Conservation (phyloP, 92 coral and sea anemone genomes). For the Umimayanthus chanpuru region DNA sequence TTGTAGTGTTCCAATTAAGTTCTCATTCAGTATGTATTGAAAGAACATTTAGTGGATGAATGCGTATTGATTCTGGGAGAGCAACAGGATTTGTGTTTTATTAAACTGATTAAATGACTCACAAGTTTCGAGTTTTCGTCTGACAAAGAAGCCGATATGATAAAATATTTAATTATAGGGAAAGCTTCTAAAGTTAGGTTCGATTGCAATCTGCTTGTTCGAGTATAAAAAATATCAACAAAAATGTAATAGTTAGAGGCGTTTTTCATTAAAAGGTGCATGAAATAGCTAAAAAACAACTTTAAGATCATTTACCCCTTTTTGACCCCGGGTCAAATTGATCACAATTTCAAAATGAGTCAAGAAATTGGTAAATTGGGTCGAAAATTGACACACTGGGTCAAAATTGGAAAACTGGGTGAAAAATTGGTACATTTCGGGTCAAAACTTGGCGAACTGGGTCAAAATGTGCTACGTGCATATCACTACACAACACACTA, state of each 20-base stretch:
- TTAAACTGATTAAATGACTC: too few species aligned
- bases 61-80: too few species aligned
- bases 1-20: not conserved
- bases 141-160: not conserved
- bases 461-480: too few species aligned
- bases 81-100: too few species aligned
- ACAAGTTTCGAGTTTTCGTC: not conserved
- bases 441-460: too few species aligned
- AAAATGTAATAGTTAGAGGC: not conserved
- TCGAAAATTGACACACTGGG: not conserved
- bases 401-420: too few species aligned
- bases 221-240: not conserved
- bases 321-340: not conserved
- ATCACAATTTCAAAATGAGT: not conserved
- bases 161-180: not conserved
- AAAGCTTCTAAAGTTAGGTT: not conserved
- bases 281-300: not conserved
- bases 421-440: too few species aligned
- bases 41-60: not conserved
- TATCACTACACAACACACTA: too few species aligned
- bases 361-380: slow-evolving; percentile 1
- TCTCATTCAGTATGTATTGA: not conserved
- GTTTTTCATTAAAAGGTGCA: not conserved
- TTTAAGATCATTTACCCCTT: not conserved
- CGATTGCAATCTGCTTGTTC: not conserved